A percentile compares a stretch with the other conserved stretches of the same genome.
Evolutionary conservation across 2,888 invertebrate genomes (phyloP).

Genomic region (Pogonocherus hispidulus): DNA sequence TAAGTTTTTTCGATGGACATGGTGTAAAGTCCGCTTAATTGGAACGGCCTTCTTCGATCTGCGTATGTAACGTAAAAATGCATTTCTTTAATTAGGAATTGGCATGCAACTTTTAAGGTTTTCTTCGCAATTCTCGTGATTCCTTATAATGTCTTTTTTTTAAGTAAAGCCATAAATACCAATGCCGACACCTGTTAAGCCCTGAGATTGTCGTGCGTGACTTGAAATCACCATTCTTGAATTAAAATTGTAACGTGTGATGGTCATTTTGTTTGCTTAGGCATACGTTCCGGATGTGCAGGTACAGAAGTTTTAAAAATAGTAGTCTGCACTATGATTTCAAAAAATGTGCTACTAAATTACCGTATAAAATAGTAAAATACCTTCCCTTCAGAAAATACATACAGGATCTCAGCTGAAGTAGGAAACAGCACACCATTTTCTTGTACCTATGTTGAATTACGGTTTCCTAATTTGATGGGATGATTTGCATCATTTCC

Average conservation of each 20-base stretch:
- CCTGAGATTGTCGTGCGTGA: conserved; percentile 8
- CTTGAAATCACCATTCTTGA: conserved; percentile 9
- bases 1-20: neutral
- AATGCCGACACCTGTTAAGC: conserved; percentile 20
- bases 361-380: no score
- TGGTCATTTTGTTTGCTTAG: neutral
- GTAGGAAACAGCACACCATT: no score
- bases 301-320: no score
- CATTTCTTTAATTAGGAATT: conserved; percentile 15
- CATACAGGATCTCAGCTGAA: no score
- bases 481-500: no score
- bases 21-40: neutral
- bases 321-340: no score
- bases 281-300: neutral
- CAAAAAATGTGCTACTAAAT: no score
- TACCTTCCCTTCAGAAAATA: no score
- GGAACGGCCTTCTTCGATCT: conserved; percentile 21
- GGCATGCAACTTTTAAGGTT: conserved; percentile 24
- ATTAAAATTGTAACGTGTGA: neutral
- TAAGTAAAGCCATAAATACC: conserved; percentile 19
- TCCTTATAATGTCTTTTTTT: conserved; percentile 2
- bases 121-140: neutral
- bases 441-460: no score
- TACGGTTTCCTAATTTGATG: no score
- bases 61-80: neutral